A percentile compares a stretch with the other conserved stretches of the same genome.
Evolutionary conservation across 2,113 vertebrate species (phyloP).

Genomic region (Phyllostomus hastatus): DNA sequence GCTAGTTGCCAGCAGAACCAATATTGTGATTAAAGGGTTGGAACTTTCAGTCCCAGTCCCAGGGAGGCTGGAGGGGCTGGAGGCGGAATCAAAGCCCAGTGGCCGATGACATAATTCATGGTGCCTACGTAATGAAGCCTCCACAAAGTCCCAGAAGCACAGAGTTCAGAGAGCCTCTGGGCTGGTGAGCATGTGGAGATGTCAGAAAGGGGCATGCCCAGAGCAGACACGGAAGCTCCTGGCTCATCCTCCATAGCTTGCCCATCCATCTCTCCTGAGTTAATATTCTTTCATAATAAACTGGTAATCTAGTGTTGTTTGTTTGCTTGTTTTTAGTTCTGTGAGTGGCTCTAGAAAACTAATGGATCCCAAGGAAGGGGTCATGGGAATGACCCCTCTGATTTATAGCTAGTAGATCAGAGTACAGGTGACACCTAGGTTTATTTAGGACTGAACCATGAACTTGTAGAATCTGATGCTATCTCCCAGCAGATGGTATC

Average conservation of each 20-base stretch:
- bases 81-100: background rate
- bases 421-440: background rate
- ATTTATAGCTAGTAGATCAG: background rate
- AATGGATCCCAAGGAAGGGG: background rate
- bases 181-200: background rate
- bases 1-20: background rate
- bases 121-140: background rate
- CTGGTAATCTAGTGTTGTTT: background rate
- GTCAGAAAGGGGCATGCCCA: background rate
- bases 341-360: background rate
- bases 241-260: background rate
- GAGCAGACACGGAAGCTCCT: too few relatives aligned
- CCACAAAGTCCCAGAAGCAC: background rate
- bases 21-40: background rate
- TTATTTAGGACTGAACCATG: background rate
- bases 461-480: background rate
- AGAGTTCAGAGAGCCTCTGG: background rate
- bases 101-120: background rate
- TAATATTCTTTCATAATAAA: background rate
- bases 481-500: background rate
- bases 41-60: background rate
- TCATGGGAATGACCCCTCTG: background rate
- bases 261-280: background rate
- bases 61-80: background rate
- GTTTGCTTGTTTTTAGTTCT: background rate